Base-by-base conservation (phyloP, 1,140 invertebrate genomes). In the Megathymus violae region DNA sequence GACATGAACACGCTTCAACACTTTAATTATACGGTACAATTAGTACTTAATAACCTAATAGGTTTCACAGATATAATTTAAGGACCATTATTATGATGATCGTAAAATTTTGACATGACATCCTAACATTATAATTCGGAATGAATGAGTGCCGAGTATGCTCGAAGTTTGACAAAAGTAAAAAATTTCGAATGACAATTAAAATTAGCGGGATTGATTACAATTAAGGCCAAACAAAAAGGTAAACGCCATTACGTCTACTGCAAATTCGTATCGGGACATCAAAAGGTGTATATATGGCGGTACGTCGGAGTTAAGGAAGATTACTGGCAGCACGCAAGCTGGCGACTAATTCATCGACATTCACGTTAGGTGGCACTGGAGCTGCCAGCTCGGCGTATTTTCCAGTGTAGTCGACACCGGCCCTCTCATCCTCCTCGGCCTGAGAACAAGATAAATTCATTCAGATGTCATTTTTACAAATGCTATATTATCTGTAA, bases 311-410 rank as follows among this genome's bases (percentile, higher is more conserved):
- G 22, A 7, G 31, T 50, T 69, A 62, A 5, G 61, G 65, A 16
- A 63, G 69, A 44, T 71, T 59, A 62, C 72, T 75, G n/a, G 82
- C 81, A 1, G 76, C 56, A 15, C 77, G 60, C 3, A 88, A 69
- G 13, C 48, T 68, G 0, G 69, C 62, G 0, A 88, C 63, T 1
- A 88, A 51, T 10, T 85, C 76, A 7, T 76, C 74, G 0, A 82
- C 34, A 51, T 88, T 74, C 0, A 88, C 61, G 41, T 80, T 27
- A 0, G 67, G 34, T 0, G 85, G 85, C 0, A 81, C 64, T 0
- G 82, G 79, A 0, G 82, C 71, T 0, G 85, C 83, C 6, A 88
- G 50, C 43, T 86, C 78, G 0, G 83, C 85, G 15, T 88, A 88
- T n/a, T 59, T 66, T 11, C 66, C 66, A 3, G 79, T 86, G 34